Base-by-base conservation (phyloP, 2,797 vertebrate genomes). In the Rhinogobio ventralis region DNA sequence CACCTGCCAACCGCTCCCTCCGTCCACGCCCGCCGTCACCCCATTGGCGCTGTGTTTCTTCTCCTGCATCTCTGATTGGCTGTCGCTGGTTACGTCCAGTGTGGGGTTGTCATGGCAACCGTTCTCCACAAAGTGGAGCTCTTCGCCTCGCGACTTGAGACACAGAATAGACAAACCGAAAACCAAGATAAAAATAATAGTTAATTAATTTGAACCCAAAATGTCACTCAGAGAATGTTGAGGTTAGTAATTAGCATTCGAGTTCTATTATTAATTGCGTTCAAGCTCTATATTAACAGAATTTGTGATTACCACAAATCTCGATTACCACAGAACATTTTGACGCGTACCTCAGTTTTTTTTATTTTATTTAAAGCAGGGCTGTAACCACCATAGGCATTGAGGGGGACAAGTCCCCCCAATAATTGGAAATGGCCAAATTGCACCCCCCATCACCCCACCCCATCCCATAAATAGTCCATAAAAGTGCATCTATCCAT, bases 91-190 rank as follows among this genome's bases (percentile, higher is more conserved):
- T 86, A 99, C 96, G 8, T 99, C 98, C 93, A 99, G 91, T 49
- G 96, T 99, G 85, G 98, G 98, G 94, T 99, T 99, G 95, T 99
- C 97, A 74, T 99, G 98, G 94, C 97, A 99, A 93, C 97, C 97
- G 0, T 98, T 99, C 94, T 99, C 97, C 87, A 99, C 97, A 89
- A 99, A 99, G 91, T 97, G 97, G 92, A 99, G 96, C 92, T 99
- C 98, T 91, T 99, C 97, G 0, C 95, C 96, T 0, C 95, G 96
- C 0, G 97, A 96, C 97, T 97, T 49, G 55, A 83, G 49, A 69
- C 39, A 20, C 20, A 25, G 33, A 36, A 23, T 11, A 83, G 14
- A 73, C 25, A 67, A 23, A 78, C 4, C n/a, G 30, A 42, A 75
- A 11, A 68, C 11, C 53, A 30, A 46, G 7, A 79, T 57, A 28